Base-by-base conservation (phyloP, 53 echinoderm and acorn worm species). In the Holothuria scabra region DNA sequence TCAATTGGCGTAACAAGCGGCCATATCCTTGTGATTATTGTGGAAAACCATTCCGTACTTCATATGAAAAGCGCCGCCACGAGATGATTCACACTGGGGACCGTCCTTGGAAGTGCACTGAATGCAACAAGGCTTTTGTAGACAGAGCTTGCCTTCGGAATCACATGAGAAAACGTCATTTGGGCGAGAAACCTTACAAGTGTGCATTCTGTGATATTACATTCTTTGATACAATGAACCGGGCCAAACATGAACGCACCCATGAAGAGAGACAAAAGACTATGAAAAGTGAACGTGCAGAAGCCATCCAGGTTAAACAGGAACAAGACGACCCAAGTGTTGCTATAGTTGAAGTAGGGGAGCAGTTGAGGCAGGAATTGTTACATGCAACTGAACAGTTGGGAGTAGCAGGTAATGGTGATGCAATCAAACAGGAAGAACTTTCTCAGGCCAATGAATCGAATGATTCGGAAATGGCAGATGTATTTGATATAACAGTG, bases 21-120 rank as follows among this genome's bases (percentile, higher is more conserved):
- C 82, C 82, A 9, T 81, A 81, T 49, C 82, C 82, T 7, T 81
- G 82, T 25, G 82, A 81, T 64, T 81, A 81, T 25, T 81, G 82
- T 25, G 82, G 62, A 38, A 81, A 81, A 63, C 82, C 82, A 18
- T 81, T 81, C 64, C 82, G 82, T n/a, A 81, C 82, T 21, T 81
- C 82, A 8, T 81, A 81, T 23, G 82, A 81, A 21, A 81, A 81
- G 41, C 82, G 82, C n/a, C 82, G 82, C 8, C 82, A 81, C 34
- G 82, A 81, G 35, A 81, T 81, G 82, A 81, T 81, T 3, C 82
- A 81, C 48, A 81, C 82, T 23, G 82, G 82, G 0, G 65, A 81
- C 25, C 60, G 82, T 33, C 82, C 82, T 2, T 81, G 82, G 82
- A 81, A 81, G 63, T 81, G 82, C 41, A 81, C 82, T 21, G 82